Conservation (phyloP, 2,888 invertebrate species). For the Tetragnatha montana region DNA sequence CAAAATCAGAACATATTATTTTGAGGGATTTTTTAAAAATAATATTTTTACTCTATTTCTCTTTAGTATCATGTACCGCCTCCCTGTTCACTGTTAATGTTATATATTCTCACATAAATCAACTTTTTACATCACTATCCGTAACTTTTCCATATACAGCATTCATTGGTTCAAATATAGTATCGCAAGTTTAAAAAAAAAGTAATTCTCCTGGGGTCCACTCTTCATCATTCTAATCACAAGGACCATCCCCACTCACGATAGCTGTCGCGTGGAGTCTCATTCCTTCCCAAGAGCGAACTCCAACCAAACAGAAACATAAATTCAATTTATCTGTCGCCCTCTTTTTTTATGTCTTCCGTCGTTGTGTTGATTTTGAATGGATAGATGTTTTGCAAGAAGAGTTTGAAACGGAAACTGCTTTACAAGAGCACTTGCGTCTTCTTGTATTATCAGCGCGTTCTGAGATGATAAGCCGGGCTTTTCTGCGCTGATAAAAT, state of each 20-base stretch:
- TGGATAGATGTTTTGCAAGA: constrained; percentile 6
- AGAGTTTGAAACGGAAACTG: constrained; percentile 57
- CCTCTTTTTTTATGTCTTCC: constrained; percentile 7
- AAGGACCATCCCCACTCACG: background rate
- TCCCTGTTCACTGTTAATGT: too few relatives aligned
- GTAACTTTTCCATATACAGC: too few relatives aligned
- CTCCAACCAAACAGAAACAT: constrained; percentile 30
- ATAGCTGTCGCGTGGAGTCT: background rate
- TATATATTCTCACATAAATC: too few relatives aligned
- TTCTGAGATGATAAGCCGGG: constrained; percentile 19
- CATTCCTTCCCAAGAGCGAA: constrained; percentile 17
- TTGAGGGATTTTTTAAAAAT: too few relatives aligned
- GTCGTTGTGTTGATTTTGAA: constrained; percentile 27
- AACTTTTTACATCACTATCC: too few relatives aligned
- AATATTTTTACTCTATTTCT: too few relatives aligned
- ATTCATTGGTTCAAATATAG: too few relatives aligned
- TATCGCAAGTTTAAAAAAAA: too few relatives aligned
- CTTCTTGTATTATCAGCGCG: constrained; percentile 40
- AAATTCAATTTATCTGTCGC: constrained; percentile 47
- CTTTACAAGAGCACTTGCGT: constrained; percentile 44
- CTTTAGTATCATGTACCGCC: too few relatives aligned
- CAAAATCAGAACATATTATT: too few relatives aligned
- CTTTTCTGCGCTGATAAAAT: constrained; percentile 31
- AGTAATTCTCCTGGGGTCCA: too few relatives aligned
- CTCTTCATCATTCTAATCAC: background rate